These are phyloP conservation scores for Empidonax alnorum DNA, from an alignment of 2,113 vertebrate genomes.

Conservation along the genomic window DNA sequence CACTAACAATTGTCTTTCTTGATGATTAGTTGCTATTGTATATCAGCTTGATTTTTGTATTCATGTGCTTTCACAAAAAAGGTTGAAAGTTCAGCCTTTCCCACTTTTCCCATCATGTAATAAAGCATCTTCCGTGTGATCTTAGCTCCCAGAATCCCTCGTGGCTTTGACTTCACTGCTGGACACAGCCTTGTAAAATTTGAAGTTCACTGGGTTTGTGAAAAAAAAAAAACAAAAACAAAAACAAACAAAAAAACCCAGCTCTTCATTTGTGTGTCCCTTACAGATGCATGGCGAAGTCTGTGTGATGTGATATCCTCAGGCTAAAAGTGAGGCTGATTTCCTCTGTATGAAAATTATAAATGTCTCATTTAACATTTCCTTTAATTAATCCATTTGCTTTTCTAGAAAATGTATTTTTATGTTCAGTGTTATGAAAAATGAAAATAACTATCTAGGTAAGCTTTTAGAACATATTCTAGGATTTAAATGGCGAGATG, in stretches of 20 bases:
- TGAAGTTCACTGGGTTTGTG: not conserved
- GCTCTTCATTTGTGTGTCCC: not conserved
- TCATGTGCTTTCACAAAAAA: conserved; percentile 39
- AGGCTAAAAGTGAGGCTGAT: not conserved
- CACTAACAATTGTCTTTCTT: conserved; percentile 29
- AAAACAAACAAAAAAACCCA: no score
- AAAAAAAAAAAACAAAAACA: not conserved
- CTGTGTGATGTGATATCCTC: conserved; percentile 3
- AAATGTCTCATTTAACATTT: conserved; percentile 13
- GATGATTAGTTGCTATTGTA: conserved; percentile 35
- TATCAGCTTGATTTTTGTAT: conserved; percentile 48
- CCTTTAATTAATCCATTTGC: conserved; percentile 7
- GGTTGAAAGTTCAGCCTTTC: conserved; percentile 56
- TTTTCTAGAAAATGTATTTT: not conserved
- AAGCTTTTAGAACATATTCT: not conserved
- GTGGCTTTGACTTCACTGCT: conserved; percentile 19
- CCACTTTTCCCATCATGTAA: conserved; percentile 40
- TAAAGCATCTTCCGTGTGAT: conserved; percentile 28
- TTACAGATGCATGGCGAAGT: not conserved
- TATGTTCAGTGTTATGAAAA: not conserved
- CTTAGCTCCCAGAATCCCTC: not conserved
- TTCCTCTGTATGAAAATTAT: not conserved
- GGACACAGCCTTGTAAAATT: conserved; percentile 31
- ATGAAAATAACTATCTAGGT: not conserved
- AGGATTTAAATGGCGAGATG: not conserved